Percentiles rank a stretch among this genome's conserved stretches.
Evolutionary conservation across 2,888 invertebrate genomes (phyloP).

Genomic region (Nudaria mundana): DNA sequence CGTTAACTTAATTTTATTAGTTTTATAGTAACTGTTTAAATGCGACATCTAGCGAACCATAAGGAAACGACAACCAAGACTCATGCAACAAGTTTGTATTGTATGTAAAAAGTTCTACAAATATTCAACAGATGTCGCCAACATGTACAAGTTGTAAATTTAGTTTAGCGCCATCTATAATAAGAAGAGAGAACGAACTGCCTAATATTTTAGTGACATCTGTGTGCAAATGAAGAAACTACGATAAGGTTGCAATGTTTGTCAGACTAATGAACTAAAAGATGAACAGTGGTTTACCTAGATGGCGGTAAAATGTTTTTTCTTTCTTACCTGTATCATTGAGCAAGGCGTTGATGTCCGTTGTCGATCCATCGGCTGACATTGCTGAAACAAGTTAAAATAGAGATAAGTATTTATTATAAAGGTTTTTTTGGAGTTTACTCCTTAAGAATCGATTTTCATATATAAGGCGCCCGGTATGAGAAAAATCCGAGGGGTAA

Average conservation of each 20-base stretch:
- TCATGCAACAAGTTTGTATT: background rate
- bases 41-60: conserved; percentile 1
- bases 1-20: too few species aligned
- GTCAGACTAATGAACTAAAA: background rate
- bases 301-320: conserved; percentile 28
- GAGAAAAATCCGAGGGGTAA: too few species aligned
- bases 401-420: background rate
- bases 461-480: too few species aligned
- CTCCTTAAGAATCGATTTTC: too few species aligned
- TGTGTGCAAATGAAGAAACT: background rate
- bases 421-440: too few species aligned
- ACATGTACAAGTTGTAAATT: too few species aligned
- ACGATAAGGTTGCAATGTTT: background rate
- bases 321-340: conserved; percentile 81
- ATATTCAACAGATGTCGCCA: conserved; percentile 15
- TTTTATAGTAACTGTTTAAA: too few species aligned
- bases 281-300: conserved; percentile 6
- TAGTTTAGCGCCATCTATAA: conserved; percentile 28
- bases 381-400: conserved; percentile 79
- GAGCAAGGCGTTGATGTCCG: conserved; percentile 82
- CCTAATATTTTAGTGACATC: background rate
- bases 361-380: conserved; percentile 83
- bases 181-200: background rate
- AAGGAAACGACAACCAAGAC: too few species aligned
- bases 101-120: background rate